These are phyloP conservation scores for Dolichoris vasculosae DNA, from an alignment of 1,140 invertebrate species.

Conservation along the genomic window DNA sequence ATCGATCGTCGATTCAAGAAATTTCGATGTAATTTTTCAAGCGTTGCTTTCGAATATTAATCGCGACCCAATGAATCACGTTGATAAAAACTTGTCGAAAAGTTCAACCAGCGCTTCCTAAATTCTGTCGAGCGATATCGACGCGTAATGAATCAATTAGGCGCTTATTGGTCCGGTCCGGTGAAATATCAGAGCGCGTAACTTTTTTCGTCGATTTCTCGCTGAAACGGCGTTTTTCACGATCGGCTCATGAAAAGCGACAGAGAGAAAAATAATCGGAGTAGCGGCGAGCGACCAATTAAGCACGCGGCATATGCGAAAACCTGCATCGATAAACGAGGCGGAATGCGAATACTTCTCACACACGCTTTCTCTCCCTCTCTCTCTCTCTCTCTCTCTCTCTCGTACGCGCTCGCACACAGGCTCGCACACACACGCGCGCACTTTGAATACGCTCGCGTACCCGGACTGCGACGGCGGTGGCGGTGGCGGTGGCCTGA, in stretches of 20 bases:
- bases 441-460: not conserved
- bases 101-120: too few species aligned
- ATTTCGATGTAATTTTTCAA: too few species aligned
- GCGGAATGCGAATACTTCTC: slow-evolving; percentile 30
- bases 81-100: too few species aligned
- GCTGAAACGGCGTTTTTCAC: not conserved
- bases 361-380: not conserved
- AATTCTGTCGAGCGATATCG: not conserved
- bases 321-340: slow-evolving; percentile 44
- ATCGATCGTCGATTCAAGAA: too few species aligned
- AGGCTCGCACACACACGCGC: not conserved
- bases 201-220: not conserved
- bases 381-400: not conserved
- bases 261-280: not conserved
- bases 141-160: not conserved
- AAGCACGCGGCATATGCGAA: slow-evolving; percentile 21
- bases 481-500: not conserved
- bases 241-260: not conserved
- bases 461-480: not conserved
- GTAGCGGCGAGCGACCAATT: slow-evolving; percentile 30
- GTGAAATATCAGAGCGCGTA: not conserved
- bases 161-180: not conserved
- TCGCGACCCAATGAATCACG: too few species aligned
- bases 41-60: too few species aligned
- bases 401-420: not conserved